Conservation (phyloP, 2,113 vertebrate genomes). For the Macaca nemestrina region DNA sequence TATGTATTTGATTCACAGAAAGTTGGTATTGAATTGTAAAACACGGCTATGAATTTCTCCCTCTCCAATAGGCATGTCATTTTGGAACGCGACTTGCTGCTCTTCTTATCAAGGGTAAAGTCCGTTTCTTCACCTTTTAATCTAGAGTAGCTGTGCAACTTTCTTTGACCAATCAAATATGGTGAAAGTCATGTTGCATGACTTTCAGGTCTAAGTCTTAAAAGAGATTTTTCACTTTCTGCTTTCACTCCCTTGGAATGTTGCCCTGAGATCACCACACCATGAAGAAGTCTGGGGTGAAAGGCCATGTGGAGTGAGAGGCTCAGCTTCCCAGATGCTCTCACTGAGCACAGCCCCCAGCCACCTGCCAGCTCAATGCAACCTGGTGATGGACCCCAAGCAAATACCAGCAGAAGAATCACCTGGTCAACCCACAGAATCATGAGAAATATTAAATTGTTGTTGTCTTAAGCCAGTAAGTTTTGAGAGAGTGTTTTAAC, state of each 20-base stretch:
- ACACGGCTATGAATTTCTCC: neutral
- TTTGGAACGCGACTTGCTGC: neutral
- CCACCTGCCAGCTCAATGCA: neutral
- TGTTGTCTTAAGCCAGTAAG: neutral
- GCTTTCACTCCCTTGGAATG: neutral
- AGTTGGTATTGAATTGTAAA: neutral
- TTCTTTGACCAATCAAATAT: neutral
- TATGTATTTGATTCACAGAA: neutral
- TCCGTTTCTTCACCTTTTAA: neutral
- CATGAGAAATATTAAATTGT: neutral
- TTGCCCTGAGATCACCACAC: neutral
- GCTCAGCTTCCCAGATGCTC: neutral
- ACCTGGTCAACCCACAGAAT: neutral
- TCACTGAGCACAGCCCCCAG: neutral
- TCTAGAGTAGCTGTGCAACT: neutral
- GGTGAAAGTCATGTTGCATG: neutral
- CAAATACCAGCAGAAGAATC: neutral
- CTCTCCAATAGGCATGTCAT: neutral
- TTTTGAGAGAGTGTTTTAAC: neutral
- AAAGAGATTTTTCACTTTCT: neutral
- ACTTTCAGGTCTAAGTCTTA: neutral
- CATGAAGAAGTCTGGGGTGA: neutral
- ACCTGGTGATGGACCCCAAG: neutral
- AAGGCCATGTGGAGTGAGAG: neutral
- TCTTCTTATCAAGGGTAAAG: neutral